Conservation (phyloP, 2,888 invertebrate genomes). For the Andrena praecox region DNA sequence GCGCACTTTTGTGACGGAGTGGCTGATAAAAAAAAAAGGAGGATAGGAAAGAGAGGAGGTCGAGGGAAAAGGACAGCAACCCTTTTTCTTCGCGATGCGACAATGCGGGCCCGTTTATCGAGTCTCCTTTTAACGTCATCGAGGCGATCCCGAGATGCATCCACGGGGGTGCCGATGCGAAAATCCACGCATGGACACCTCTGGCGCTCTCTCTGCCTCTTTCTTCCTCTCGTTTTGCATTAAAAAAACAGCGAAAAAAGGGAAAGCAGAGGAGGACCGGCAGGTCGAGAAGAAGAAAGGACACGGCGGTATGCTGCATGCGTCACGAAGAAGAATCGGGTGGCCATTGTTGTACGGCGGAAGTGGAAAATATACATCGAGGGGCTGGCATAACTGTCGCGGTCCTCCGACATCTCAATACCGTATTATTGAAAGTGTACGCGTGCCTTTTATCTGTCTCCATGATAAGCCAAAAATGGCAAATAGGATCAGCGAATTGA, state of each 20-base stretch:
- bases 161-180: conserved; percentile 79
- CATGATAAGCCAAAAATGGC: not conserved
- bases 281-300: conserved; percentile 23
- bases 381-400: not conserved
- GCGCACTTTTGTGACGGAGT: conserved; percentile 58
- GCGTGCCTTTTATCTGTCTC: not conserved
- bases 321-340: conserved; percentile 41
- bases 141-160: conserved; percentile 69
- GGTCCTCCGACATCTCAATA: not conserved
- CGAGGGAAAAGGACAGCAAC: conserved; percentile 42
- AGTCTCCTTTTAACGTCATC: conserved; percentile 65
- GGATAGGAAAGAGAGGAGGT: conserved; percentile 7
- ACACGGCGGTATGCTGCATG: conserved; percentile 69
- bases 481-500: not conserved
- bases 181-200: conserved; percentile 82
- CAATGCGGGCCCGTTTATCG: conserved; percentile 62
- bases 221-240: conserved; percentile 56
- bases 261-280: conserved; percentile 19
- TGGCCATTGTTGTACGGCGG: conserved; percentile 33
- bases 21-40: conserved; percentile 46
- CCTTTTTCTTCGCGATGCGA: conserved; percentile 60
- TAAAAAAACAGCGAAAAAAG: conserved; percentile 45
- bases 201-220: conserved; percentile 54
- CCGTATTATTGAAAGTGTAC: not conserved
- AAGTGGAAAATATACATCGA: not conserved